Evolutionary conservation across 2,113 vertebrate genomes (phyloP), one percentile per base, ranked within the genome.

Genomic region (Edolisoma coerulescens): DNA sequence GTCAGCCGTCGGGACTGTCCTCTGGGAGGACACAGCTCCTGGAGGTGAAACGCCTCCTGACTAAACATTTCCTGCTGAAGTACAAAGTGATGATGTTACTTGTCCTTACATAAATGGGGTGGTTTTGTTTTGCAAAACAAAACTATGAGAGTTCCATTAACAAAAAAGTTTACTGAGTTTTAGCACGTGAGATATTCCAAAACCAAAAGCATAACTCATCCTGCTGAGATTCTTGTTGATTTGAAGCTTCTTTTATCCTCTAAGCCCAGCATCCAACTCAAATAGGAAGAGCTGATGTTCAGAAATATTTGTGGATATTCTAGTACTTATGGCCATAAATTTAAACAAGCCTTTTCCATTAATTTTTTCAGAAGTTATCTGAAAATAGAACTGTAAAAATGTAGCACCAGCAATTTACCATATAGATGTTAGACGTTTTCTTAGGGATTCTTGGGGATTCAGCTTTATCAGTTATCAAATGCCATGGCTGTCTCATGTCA

Each of bases 1-100:
- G 47, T 33, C 56, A 84, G 71, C 45, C 0, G 0, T 42, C 0
- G 0, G 69, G 13, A 75, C 60, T 0, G 0, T 78, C 73, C 60
- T 79, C 37, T 18, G 26, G 71, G 35, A 80, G 77, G 77, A 73
- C 45, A 18, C 16, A 44, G 32, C 61, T 93, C 70, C 53, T 45
- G 59, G 59, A 94, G 60, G 70, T 94, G 77, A 89, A 92, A 68
- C 1, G 15, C 42, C 67, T 95, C 71, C 87, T 79, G 79, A 86
- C 59, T 56, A 80, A 94, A 84, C 77, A 74, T 50, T 93, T 93
- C 82, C 75, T 0, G 2, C 39, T 90, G 75, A 90, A 86, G 47
- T 63, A 86, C 37, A 88, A 69, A 94, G 78, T 21, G 61, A 39
- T 88, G 88, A 69, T 84, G 32, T 61, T 80, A 64, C 4, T 9